Base-by-base conservation (phyloP, 2,888 invertebrate species). In the Drosophila borborema region DNA sequence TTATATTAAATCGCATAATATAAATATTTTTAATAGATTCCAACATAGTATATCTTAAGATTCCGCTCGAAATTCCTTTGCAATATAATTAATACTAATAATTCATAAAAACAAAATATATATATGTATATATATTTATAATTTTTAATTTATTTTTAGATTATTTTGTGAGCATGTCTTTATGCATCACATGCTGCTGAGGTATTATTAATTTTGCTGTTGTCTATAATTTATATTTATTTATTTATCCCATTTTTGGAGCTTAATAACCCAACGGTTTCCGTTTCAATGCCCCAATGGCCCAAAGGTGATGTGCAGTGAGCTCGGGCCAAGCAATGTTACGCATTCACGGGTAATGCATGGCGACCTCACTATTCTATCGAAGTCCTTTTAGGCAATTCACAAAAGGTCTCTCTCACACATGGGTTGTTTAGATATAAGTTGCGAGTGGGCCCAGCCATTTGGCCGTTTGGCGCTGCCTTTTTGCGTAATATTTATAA, bases 401-500 rank as follows among this genome's bases (percentile, higher is more conserved):
- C 76, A 67, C 71, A 68, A 65, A 79, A 61, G 80, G 65, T 43
- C 55, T 51, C 51, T 18, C 23, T 59, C 18, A 31, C 23, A 7
- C 46, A 16, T 51, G 60, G 61, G 61, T 64, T 66, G 63, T 70
- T 81, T 76, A 70, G 81, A 59, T 79, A 56, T 66, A 59, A 72
- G 68, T 73, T 76, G 78, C 46, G 73, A 55, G 49, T 64, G 70
- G 59, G 43, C 34, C 48, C 45, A 45, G 23, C 63, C 60, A 72
- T 72, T 80, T 64, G 62, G 31, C 31, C 65, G 43, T 67, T 71
- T 60, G 56, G 36, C 55, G 49, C 31, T 81, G 79, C 79, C 81
- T 73, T 82, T 82, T 81, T 81, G 72, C 69, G 69, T 76, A 81
- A 79, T 82, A 82, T 82, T 82, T 81, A 76, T 82, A 82, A 82